Conservation (phyloP, 2,113 vertebrate species). For the Scortum barcoo region DNA sequence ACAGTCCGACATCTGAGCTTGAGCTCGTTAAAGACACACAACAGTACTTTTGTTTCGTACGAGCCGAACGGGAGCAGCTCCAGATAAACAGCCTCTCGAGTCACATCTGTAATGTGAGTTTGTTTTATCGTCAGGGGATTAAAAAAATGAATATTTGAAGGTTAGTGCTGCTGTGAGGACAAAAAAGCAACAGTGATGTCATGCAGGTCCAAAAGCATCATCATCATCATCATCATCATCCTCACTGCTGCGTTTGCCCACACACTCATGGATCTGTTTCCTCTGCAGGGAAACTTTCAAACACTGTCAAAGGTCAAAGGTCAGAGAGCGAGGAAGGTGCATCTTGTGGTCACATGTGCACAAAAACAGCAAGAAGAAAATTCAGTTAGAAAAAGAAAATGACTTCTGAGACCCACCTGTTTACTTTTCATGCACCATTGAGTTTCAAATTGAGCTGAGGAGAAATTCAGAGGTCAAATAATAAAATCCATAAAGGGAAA, state of each 20-base stretch:
- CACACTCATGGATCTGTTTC: background rate
- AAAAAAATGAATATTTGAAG: conserved; percentile 37
- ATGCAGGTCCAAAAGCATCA: conserved; percentile 11
- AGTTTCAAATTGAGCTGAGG: background rate
- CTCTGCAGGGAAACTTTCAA: background rate
- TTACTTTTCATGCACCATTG: background rate
- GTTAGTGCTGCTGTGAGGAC: conserved; percentile 28
- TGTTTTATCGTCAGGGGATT: conserved; percentile 19
- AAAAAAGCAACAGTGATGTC: conserved; percentile 41
- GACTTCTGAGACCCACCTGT: no score
- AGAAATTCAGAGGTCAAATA: background rate
- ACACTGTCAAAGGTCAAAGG: background rate
- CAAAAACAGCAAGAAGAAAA: background rate
- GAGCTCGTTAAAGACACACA: conserved; percentile 30
- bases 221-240: conserved; percentile 6
- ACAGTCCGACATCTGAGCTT: background rate
- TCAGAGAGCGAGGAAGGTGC: background rate
- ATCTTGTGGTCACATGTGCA: background rate
- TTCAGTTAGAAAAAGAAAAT: background rate
- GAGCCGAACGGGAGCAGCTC: conserved; percentile 33
- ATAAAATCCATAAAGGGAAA: background rate
- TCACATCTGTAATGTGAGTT: conserved; percentile 59
- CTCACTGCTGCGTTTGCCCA: background rate
- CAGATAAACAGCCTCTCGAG: conserved; percentile 7
- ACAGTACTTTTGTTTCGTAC: conserved; percentile 9